Conservation (phyloP, 2,888 invertebrate species). For the Diploptera punctata region DNA sequence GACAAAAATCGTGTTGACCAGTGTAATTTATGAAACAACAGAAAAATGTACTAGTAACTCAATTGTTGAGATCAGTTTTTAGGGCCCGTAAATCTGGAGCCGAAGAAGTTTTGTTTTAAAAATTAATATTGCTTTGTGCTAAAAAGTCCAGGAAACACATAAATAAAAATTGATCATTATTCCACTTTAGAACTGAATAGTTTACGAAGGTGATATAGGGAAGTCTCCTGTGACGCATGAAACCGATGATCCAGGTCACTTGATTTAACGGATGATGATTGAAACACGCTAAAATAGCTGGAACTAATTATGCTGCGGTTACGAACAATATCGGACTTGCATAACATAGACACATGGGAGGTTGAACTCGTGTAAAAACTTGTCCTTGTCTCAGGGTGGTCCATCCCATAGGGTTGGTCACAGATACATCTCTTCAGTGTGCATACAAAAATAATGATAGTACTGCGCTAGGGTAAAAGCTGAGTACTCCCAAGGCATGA, state of each 20-base stretch:
- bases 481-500: not conserved
- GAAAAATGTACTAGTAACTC: too few relatives aligned
- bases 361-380: not conserved
- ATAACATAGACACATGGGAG: not conserved
- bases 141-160: too few relatives aligned
- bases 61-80: too few relatives aligned
- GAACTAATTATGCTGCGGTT: not conserved
- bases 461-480: not conserved
- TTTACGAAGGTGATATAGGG: too few relatives aligned
- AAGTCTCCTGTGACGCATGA: too few relatives aligned
- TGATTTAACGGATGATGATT: not conserved
- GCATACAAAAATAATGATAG: not conserved
- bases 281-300: conserved; percentile 7
- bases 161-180: too few relatives aligned
- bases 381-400: conserved; percentile 17
- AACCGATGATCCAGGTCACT: not conserved
- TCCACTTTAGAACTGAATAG: too few relatives aligned
- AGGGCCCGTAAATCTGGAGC: too few relatives aligned
- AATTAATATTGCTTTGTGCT: too few relatives aligned
- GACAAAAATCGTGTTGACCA: too few relatives aligned
- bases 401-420: conserved; percentile 1
- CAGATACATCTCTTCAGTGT: not conserved
- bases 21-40: too few relatives aligned
- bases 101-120: too few relatives aligned
- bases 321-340: conserved; percentile 11